These are phyloP conservation scores for Puffinus mauretanicus DNA, from an alignment of 2,113 vertebrate species.

Conservation along the genomic window DNA sequence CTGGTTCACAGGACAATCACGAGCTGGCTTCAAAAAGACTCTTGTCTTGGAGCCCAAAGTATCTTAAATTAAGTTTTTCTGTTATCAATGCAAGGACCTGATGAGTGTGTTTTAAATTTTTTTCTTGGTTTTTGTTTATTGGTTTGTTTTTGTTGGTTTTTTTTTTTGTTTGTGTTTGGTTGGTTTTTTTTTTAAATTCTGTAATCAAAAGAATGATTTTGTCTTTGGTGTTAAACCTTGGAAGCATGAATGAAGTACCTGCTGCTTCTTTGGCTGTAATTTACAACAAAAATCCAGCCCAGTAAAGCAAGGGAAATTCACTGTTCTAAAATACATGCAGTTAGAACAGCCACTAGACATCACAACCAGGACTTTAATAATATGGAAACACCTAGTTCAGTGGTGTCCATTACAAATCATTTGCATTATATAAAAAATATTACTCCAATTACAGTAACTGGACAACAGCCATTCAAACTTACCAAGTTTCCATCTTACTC, in stretches of 20 bases:
- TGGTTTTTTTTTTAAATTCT: not conserved
- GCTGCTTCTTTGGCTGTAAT: constrained; percentile 39
- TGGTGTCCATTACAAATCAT: constrained; percentile 26
- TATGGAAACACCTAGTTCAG: constrained; percentile 44
- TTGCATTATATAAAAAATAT: constrained; percentile 42
- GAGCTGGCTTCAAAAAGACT: not conserved
- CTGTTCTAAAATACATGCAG: constrained; percentile 47
- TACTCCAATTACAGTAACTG: constrained; percentile 32
- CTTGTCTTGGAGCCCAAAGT: not conserved
- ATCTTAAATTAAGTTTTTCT: not conserved
- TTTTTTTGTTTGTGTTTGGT: not conserved
- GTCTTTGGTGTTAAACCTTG: constrained; percentile 61
- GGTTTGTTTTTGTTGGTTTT: not conserved
- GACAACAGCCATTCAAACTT: constrained; percentile 35
- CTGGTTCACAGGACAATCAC: not conserved
- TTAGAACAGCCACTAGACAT: constrained; percentile 45
- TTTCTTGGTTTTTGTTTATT: not conserved
- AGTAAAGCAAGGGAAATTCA: constrained; percentile 21
- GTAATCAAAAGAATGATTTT: not conserved
- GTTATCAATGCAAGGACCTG: not conserved
- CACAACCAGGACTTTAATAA: constrained; percentile 38
- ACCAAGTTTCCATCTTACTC: constrained; percentile 38
- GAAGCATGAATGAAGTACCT: constrained; percentile 44
- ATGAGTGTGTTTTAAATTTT: rapidly evolving
- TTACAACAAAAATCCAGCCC: not conserved